Evolutionary conservation across 2,113 vertebrate genomes (phyloP).

Genomic region (Gymnarchus niloticus): DNA sequence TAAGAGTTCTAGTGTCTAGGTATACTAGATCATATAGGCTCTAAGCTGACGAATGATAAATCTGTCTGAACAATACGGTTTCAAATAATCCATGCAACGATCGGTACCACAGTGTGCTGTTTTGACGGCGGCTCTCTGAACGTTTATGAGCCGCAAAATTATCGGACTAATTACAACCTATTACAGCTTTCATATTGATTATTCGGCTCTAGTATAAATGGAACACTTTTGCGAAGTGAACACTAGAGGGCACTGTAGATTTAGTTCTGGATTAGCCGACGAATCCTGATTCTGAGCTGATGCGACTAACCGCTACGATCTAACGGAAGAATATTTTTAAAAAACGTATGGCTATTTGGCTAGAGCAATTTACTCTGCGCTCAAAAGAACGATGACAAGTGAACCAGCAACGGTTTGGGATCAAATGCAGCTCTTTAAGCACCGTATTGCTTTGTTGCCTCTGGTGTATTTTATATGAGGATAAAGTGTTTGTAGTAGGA

Average conservation of each 20-base stretch:
- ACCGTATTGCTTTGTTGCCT: not conserved
- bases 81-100: not conserved
- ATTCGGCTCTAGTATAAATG: not conserved
- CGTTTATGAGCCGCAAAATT: not conserved
- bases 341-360: no score
- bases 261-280: no score
- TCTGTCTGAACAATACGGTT: not conserved
- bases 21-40: not conserved
- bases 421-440: not conserved
- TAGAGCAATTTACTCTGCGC: not conserved
- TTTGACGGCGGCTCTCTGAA: not conserved
- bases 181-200: not conserved
- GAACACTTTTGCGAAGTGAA: not conserved
- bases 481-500: not conserved
- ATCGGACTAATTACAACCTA: not conserved
- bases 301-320: not conserved
- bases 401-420: not conserved
- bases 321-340: not conserved
- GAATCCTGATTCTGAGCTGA: not conserved
- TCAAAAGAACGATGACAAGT: not conserved
- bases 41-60: not conserved
- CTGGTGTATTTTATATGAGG: not conserved
- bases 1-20: not conserved
- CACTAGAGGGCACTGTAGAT: conserved; percentile 22
- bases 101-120: not conserved